A percentile compares a stretch with the other conserved stretches of the same genome.
phyloP scores from a whole-genome alignment of 1,140 invertebrate genomes.

The Hestina assimilis region DNA sequence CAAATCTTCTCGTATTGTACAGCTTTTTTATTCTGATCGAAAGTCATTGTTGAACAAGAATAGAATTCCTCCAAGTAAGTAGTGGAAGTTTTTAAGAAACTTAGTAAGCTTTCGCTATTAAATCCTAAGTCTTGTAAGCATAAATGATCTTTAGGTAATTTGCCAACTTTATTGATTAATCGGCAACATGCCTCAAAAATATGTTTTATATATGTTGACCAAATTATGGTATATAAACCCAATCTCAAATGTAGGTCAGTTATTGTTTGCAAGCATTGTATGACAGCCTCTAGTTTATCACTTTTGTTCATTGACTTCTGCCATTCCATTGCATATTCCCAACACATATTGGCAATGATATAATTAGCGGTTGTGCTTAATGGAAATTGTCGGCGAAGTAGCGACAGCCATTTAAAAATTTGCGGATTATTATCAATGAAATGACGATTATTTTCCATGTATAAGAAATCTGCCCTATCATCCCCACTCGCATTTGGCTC shows the following conservation, averaged over 20 bases:
- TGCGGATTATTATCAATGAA: constrained; percentile 59
- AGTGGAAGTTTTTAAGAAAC: constrained; percentile 84
- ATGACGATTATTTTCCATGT: constrained; percentile 52
- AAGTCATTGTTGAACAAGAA: constrained; percentile 77
- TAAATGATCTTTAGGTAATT: constrained; percentile 90
- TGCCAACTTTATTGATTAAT: constrained; percentile 93
- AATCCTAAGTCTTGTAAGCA: constrained; percentile 87
- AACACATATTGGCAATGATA: constrained; percentile 90
- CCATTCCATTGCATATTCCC: constrained; percentile 94
- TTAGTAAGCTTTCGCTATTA: constrained; percentile 82
- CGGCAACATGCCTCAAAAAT: constrained; percentile 85
- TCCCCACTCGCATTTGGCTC: constrained; percentile 24
- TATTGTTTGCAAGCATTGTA: constrained; percentile 82
- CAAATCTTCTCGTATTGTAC: constrained; percentile 85
- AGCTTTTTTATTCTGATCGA: constrained; percentile 68
- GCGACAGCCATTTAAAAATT: constrained; percentile 80
- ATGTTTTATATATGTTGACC: constrained; percentile 90
- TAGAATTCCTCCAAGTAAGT: constrained; percentile 88
- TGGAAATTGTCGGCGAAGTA: constrained; percentile 88
- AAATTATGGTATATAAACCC: constrained; percentile 90
- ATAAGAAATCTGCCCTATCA: constrained; percentile 49
- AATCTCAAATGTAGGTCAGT: constrained; percentile 82
- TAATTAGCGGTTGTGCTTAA: constrained; percentile 89
- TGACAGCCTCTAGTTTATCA: constrained; percentile 81
- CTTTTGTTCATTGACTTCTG: constrained; percentile 86